Percentiles rank a stretch among this genome's conserved stretches.
Conservation (phyloP, 92 coral and sea anemone species). For the Bergia puertoricense region DNA sequence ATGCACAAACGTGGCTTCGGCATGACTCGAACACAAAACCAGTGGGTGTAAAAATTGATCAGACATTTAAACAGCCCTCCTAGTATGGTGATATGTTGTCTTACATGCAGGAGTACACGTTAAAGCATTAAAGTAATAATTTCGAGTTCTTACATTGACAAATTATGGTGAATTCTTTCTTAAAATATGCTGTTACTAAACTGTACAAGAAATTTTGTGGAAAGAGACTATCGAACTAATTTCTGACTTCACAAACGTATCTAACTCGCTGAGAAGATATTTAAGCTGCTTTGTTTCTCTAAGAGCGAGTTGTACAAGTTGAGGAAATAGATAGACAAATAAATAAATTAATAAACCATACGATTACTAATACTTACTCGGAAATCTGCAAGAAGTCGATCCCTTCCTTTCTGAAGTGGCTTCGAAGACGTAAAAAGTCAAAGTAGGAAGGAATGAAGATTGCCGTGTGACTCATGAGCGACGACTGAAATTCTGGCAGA, state of each 20-base stretch:
- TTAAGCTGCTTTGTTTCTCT: not conserved
- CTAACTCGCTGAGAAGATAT: not conserved
- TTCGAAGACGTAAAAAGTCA: conserved; percentile 91
- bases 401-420: conserved; percentile 78
- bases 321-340: too few relatives aligned
- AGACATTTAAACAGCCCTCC: not conserved
- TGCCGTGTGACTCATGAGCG: conserved; percentile 87
- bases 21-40: too few relatives aligned
- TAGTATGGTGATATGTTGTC: too few relatives aligned
- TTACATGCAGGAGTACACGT: too few relatives aligned
- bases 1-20: too few relatives aligned
- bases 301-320: not conserved
- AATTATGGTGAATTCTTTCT: not conserved
- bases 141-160: too few relatives aligned
- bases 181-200: not conserved
- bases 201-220: not conserved
- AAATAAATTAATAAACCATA: not conserved
- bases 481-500: conserved; percentile 81
- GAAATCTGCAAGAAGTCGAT: conserved; percentile 91
- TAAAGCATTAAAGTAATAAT: too few relatives aligned
- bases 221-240: not conserved
- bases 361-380: conserved; percentile 71
- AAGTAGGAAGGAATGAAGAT: conserved; percentile 93
- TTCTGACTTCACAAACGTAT: not conserved
- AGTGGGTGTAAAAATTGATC: too few relatives aligned